Conservation (phyloP, 2,797 vertebrate species). For the Anabas testudineus region DNA sequence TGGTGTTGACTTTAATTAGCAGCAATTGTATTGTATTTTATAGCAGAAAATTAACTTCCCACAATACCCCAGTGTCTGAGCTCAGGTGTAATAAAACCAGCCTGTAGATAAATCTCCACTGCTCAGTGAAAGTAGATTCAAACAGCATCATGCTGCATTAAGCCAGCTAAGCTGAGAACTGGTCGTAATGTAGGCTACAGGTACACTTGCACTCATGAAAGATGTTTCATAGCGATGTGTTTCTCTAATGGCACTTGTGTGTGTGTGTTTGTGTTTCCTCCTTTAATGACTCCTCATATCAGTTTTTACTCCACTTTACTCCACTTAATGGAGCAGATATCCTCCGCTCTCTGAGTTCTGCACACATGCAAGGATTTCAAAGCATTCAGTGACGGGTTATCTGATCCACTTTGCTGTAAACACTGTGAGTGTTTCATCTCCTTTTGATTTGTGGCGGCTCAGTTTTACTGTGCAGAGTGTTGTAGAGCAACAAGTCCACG, state of each 20-base stretch:
- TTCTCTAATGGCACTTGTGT: slow-evolving; percentile 3
- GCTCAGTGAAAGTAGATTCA: slow-evolving; percentile 24
- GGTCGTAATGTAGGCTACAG: background rate
- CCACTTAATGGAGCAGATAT: too few species aligned
- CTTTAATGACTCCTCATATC: background rate
- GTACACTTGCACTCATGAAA: slow-evolving; percentile 8
- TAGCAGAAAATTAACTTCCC: slow-evolving; percentile 3
- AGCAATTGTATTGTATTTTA: slow-evolving; percentile 16
- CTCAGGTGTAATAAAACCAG: slow-evolving; percentile 26
- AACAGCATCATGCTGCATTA: slow-evolving; percentile 21
- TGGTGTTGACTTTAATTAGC: slow-evolving; percentile 13
- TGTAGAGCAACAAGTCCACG: background rate
- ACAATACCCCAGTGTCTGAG: slow-evolving; percentile 1
- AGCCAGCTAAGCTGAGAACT: background rate
- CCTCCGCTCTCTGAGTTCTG: background rate
- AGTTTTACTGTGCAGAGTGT: background rate
- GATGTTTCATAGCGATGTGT: slow-evolving; percentile 5
- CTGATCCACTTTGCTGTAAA: slow-evolving; percentile 42
- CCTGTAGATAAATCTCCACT: slow-evolving; percentile 15
- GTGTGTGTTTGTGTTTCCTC: background rate
- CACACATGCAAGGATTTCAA: slow-evolving; percentile 38
- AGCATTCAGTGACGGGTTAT: slow-evolving; percentile 42
- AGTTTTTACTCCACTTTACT: slow-evolving; percentile 27
- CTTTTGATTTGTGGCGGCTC: slow-evolving; percentile 15
- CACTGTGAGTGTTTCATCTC: slow-evolving; percentile 34